These are phyloP conservation scores for Corythucha ciliata DNA, from an alignment of 2,888 invertebrate genomes.

Conservation along the genomic window DNA sequence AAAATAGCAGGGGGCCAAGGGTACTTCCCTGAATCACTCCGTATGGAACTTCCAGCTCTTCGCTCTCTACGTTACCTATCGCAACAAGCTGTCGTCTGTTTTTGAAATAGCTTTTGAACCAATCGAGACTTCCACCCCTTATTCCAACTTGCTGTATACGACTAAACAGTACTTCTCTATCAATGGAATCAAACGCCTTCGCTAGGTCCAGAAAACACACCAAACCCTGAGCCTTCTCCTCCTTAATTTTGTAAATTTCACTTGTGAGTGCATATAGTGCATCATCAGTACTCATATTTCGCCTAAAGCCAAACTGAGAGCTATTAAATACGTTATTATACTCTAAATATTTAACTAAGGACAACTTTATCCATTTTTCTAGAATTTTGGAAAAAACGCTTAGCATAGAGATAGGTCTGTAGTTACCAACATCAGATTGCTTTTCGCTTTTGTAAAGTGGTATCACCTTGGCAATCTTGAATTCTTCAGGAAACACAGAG, in stretches of 20 bases:
- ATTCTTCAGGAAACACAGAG: not conserved
- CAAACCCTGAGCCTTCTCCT: not conserved
- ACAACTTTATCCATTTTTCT: not conserved
- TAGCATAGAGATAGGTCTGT: not conserved
- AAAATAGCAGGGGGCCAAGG: not conserved
- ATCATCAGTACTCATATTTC: not conserved
- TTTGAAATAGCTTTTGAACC: not conserved
- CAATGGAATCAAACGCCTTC: not conserved
- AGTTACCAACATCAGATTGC: not conserved
- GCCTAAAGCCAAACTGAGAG: not conserved
- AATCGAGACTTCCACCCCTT: not conserved
- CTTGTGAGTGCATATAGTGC: not conserved
- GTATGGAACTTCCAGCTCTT: not conserved
- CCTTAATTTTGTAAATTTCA: not conserved
- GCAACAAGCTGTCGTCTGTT: slow-evolving; percentile 1
- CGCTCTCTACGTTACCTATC: not conserved
- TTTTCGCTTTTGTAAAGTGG: slow-evolving; percentile 1
- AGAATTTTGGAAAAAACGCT: not conserved
- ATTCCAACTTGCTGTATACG: not conserved
- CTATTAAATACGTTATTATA: not conserved
- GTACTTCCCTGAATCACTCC: slow-evolving; percentile 2
- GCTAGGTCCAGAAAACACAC: not conserved
- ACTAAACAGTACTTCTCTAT: not conserved
- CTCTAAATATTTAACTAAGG: not conserved
- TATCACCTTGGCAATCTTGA: not conserved